Evolutionary conservation across 2,797 vertebrate species (phyloP).

Genomic region (Loris lydekkerianus): DNA sequence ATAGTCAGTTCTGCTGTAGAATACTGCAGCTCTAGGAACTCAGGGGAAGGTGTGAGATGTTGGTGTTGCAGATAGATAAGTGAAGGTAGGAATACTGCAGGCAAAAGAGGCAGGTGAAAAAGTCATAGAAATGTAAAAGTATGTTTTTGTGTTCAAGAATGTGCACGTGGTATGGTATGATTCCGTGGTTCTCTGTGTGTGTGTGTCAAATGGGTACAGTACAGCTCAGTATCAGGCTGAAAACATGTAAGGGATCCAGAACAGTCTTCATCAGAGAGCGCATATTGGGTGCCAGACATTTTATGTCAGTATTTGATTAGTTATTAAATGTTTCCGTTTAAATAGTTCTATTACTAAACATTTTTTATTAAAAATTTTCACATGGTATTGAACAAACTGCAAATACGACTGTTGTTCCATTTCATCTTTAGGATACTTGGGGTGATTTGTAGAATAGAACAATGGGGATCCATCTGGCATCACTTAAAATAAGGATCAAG

Average conservation of each 20-base stretch:
- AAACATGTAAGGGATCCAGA: background rate
- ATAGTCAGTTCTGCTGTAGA: background rate
- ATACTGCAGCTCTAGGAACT: background rate
- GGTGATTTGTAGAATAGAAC: background rate
- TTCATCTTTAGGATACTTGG: background rate
- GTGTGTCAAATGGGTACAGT: background rate
- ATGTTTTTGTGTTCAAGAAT: background rate
- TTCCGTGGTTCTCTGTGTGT: background rate
- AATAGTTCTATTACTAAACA: background rate
- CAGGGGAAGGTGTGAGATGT: background rate
- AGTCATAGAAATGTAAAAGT: background rate
- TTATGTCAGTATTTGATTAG: background rate
- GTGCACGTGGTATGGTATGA: background rate
- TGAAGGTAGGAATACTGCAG: background rate
- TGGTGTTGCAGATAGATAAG: background rate
- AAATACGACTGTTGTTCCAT: background rate
- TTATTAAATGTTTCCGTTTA: background rate
- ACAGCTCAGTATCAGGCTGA: background rate
- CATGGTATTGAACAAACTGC: background rate
- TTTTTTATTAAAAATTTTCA: constrained; percentile 25
- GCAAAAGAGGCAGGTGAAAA: background rate
- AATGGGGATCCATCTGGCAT: background rate
- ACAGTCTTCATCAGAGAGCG: background rate
- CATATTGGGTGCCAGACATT: background rate
- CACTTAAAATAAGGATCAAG: background rate